These are phyloP conservation scores for Nebria ingens DNA, from an alignment of 1,140 invertebrate species.

Conservation along the genomic window DNA sequence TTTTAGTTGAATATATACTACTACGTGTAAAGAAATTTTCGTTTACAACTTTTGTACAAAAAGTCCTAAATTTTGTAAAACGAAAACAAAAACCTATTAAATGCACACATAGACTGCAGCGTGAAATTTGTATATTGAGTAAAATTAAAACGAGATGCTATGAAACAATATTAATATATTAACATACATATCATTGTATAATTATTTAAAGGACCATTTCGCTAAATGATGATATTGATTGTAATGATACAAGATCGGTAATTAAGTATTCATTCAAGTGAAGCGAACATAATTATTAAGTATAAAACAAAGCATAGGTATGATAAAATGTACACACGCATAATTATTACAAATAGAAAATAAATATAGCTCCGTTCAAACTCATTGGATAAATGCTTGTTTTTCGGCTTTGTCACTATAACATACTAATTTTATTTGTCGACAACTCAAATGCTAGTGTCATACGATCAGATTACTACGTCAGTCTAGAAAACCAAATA, in stretches of 20 bases:
- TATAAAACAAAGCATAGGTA: too few species aligned
- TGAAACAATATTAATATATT: neutral
- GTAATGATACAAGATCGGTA: neutral
- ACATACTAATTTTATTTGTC: neutral
- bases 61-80: neutral
- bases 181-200: slow-evolving; percentile 6
- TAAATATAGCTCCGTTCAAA: neutral
- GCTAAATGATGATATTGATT: neutral
- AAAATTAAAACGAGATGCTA: neutral
- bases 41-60: too few species aligned
- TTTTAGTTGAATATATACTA: too few species aligned
- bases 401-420: too few species aligned
- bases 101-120: neutral
- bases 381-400: neutral
- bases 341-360: neutral
- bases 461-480: too few species aligned
- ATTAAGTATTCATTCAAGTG: neutral
- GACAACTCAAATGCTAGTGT: too few species aligned
- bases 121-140: neutral
- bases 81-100: neutral
- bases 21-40: too few species aligned
- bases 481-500: neutral
- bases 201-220: slow-evolving; percentile 2
- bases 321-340: neutral
- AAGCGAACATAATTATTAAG: neutral